phyloP scores from a whole-genome alignment of 2,888 invertebrate genomes.

The Leptodirus hochenwartii region DNA sequence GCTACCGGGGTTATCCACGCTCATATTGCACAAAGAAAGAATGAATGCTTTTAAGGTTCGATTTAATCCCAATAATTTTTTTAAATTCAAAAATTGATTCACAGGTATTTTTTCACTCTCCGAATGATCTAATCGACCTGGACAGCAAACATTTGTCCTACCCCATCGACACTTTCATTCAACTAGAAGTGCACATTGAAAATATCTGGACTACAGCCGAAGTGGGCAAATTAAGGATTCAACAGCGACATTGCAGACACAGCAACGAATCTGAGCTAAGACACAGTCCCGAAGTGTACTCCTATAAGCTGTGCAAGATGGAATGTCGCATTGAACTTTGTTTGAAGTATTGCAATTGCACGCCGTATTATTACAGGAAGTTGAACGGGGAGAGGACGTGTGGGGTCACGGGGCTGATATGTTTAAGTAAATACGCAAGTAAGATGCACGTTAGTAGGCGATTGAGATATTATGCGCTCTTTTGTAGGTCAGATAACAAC shows the following conservation, averaged over 20 bases:
- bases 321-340: constrained; percentile 22
- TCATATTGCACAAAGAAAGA: too few relatives aligned
- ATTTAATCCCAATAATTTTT: too few relatives aligned
- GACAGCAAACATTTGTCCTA: too few relatives aligned
- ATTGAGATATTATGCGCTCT: constrained; percentile 3
- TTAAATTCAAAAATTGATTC: too few relatives aligned
- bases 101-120: too few relatives aligned
- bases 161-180: too few relatives aligned
- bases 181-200: too few relatives aligned
- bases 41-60: too few relatives aligned
- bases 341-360: constrained; percentile 21
- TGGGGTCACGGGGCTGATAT: constrained; percentile 21
- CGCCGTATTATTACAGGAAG: constrained; percentile 23
- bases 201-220: constrained; percentile 10
- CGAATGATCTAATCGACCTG: too few relatives aligned
- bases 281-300: constrained; percentile 20
- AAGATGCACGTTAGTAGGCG: constrained; percentile 6
- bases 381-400: constrained; percentile 18
- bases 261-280: constrained; percentile 17
- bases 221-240: constrained; percentile 13
- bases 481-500: constrained; percentile 8
- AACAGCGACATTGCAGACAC: constrained; percentile 21
- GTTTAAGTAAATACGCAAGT: constrained; percentile 20
- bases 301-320: constrained; percentile 22
- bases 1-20: too few relatives aligned